phyloP scores from a whole-genome alignment of 1,140 invertebrate genomes.

The Coelopa frigida region DNA sequence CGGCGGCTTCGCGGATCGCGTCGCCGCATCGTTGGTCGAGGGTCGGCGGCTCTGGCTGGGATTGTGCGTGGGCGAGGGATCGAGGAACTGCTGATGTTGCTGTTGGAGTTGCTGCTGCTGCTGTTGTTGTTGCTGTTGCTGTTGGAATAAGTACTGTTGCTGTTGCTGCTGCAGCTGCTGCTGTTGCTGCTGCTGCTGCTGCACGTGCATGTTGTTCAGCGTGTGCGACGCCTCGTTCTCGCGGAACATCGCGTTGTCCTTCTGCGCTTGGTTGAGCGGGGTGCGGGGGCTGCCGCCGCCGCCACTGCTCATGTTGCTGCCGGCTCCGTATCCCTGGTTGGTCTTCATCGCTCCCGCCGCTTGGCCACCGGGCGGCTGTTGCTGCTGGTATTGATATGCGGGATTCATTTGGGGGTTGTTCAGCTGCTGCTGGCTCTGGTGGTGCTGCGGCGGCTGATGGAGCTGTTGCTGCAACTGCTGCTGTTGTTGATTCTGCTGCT shows the following conservation, averaged over 20 bases:
- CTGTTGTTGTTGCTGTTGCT: slow-evolving; percentile 18
- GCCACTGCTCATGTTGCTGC: slow-evolving; percentile 23
- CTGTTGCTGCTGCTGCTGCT: slow-evolving; percentile 15
- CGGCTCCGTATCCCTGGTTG: slow-evolving; percentile 15
- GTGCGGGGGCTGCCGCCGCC: slow-evolving; percentile 10
- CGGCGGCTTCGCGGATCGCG: too few relatives aligned
- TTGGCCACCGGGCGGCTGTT: slow-evolving; percentile 28
- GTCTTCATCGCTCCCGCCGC: neutral
- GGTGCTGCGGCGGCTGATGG: slow-evolving; percentile 25
- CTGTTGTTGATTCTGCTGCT: slow-evolving; percentile 6
- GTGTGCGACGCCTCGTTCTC: slow-evolving; percentile 10
- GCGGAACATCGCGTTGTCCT: slow-evolving; percentile 2
- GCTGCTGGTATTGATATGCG: slow-evolving; percentile 37
- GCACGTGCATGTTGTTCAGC: slow-evolving; percentile 6
- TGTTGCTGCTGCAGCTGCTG: slow-evolving; percentile 22
- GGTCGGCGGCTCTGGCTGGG: neutral
- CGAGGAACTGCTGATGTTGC: slow-evolving; percentile 10
- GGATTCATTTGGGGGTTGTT: slow-evolving; percentile 23
- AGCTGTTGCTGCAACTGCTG: slow-evolving; percentile 11
- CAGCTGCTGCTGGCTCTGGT: slow-evolving; percentile 34
- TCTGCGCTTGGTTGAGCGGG: slow-evolving; percentile 9
- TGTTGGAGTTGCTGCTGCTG: slow-evolving; percentile 10
- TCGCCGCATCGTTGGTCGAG: neutral
- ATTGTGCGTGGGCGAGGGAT: too few relatives aligned
- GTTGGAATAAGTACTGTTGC: slow-evolving; percentile 14